Evolutionary conservation across 2,113 vertebrate species (phyloP).

Genomic region (Glaucomys volans): DNA sequence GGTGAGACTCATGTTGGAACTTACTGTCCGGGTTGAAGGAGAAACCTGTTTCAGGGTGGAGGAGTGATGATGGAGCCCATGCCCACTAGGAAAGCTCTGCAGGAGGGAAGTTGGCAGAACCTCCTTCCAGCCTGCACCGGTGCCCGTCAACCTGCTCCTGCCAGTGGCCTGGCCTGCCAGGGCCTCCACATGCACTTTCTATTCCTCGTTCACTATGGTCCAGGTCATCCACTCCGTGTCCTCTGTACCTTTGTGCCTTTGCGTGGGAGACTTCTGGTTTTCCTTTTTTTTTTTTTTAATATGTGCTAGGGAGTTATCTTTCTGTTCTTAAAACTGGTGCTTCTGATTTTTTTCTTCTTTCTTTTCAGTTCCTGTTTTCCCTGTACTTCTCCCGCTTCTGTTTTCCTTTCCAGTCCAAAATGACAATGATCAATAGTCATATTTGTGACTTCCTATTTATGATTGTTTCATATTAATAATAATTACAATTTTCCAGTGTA

Average conservation of each 20-base stretch:
- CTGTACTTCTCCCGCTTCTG: not conserved
- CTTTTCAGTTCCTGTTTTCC: not conserved
- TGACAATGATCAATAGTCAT: not conserved
- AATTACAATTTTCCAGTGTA: not conserved
- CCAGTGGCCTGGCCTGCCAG: fast-evolving
- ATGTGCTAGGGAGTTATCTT: not conserved
- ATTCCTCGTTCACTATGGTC: not conserved
- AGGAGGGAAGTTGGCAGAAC: not conserved
- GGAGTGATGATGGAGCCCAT: not conserved
- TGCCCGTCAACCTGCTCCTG: not conserved
- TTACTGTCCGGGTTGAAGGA: not conserved
- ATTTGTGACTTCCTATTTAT: not conserved
- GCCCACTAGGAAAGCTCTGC: not conserved
- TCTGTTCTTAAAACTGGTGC: not conserved
- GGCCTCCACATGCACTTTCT: not conserved
- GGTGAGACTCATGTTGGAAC: not conserved
- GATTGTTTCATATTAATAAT: not conserved
- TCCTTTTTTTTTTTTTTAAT: too few species aligned
- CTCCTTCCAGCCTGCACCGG: not conserved
- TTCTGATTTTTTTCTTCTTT: not conserved
- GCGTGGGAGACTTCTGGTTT: not conserved
- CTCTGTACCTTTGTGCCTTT: not conserved
- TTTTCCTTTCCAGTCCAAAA: conserved; percentile 26
- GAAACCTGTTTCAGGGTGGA: not conserved
- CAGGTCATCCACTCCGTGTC: too few species aligned